Percentiles rank a stretch among this genome's conserved stretches.
phyloP scores from a whole-genome alignment of 2,888 invertebrate species.

The Chromoteleia sp. region DNA sequence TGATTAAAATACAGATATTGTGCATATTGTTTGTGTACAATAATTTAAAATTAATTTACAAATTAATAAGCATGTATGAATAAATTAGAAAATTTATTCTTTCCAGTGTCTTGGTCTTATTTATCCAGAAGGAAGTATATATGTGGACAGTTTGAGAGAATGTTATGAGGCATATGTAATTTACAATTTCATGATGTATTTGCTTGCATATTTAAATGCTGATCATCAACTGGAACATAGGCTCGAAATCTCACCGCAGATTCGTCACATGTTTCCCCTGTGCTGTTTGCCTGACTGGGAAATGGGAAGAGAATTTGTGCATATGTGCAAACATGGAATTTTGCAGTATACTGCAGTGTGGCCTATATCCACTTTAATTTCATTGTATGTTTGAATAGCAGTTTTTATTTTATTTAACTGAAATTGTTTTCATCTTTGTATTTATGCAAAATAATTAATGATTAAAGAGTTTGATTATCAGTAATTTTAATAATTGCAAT shows the following conservation, averaged over 20 bases:
- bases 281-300: conserved; percentile 97
- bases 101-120: conserved; percentile 93
- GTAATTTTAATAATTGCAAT: too few relatives aligned
- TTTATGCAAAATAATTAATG: too few relatives aligned
- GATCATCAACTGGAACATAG: conserved; percentile 94
- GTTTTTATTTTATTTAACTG: neutral
- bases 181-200: conserved; percentile 98
- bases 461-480: too few relatives aligned
- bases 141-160: conserved; percentile 96
- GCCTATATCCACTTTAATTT: conserved; percentile 94
- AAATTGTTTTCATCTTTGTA: neutral
- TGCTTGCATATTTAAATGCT: conserved; percentile 95
- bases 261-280: conserved; percentile 95
- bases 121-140: conserved; percentile 95
- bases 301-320: conserved; percentile 96
- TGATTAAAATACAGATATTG: too few relatives aligned
- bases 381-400: conserved; percentile 89
- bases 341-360: conserved; percentile 97
- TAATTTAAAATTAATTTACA: too few relatives aligned
- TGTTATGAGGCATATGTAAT: conserved; percentile 99
- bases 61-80: neutral
- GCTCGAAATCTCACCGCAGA: conserved; percentile 92
- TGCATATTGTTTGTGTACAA: too few relatives aligned
- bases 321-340: conserved; percentile 98
- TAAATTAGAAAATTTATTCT: neutral